Conservation (phyloP, 2,888 invertebrate species). For the Emmelina monodactyla region DNA sequence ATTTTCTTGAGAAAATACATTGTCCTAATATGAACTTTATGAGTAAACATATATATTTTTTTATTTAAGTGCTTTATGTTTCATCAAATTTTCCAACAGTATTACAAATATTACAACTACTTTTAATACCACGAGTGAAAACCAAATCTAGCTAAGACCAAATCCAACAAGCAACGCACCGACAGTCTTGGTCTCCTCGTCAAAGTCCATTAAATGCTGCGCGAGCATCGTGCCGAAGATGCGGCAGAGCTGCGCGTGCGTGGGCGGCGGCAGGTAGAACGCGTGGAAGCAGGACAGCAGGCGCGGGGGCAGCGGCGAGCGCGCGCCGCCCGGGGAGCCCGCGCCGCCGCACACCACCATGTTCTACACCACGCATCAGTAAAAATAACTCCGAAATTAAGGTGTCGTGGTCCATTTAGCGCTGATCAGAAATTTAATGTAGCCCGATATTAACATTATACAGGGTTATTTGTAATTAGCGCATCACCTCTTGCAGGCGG, state of each 20-base stretch:
- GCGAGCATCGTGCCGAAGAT: conserved; percentile 87
- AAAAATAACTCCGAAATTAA: not conserved
- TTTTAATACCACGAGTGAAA: too few relatives aligned
- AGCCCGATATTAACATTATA: too few relatives aligned
- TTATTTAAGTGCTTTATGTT: too few relatives aligned
- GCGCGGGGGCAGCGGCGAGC: conserved; percentile 79
- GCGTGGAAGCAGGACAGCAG: conserved; percentile 85
- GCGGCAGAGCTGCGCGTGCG: conserved; percentile 75
- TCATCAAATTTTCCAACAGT: too few relatives aligned
- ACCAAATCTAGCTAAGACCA: too few relatives aligned
- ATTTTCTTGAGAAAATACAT: too few relatives aligned
- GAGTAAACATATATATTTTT: too few relatives aligned
- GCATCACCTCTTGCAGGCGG: too few relatives aligned
- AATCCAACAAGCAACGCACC: conserved; percentile 54
- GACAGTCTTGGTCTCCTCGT: conserved; percentile 78
- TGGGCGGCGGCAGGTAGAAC: conserved; percentile 70
- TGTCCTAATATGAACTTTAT: too few relatives aligned
- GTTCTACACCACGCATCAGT: conserved; percentile 49
- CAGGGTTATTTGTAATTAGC: too few relatives aligned
- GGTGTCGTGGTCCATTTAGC: not conserved
- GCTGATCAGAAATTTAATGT: too few relatives aligned
- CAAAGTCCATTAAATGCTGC: conserved; percentile 80
- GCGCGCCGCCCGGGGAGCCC: conserved; percentile 88
- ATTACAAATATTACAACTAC: too few relatives aligned
- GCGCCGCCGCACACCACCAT: conserved; percentile 83